Evolutionary conservation across 2,113 vertebrate genomes (phyloP), one percentile per base, ranked within the genome.

Genomic region (Burhinus oedicnemus): DNA sequence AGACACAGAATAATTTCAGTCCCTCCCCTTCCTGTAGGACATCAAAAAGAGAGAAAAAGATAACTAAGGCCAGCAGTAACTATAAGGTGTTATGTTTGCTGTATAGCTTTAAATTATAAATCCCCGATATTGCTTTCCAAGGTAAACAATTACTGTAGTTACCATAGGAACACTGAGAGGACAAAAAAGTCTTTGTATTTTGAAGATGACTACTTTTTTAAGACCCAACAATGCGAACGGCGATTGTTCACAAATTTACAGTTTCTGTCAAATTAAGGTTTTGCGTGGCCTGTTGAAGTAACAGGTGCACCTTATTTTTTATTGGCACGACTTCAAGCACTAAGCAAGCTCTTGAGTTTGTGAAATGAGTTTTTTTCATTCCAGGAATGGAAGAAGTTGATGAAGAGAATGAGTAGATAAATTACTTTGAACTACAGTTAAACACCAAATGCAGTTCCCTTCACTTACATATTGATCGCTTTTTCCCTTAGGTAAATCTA

Each of bases 101-200:
- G 8, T 18, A 44, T 19, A 18, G 42, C 40, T 85, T 91, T 72
- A 90, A 93, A 85, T 69, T 64, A 82, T 34, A 71, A 87, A 83
- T 36, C 11, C 12, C 18, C 18, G 65, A 8, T 69, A 83, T 26
- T 86, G 7, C 6, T 88, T 91, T 89, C 49, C 30, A 40, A 85
- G 17, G 69, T 87, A 96, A 92, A 94, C 78, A 97, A 70, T 90
- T 91, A 26, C 61, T 76, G 27, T 42, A 82, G 89, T 87, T 95
- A 45, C 89, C 71, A 88, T 66, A 77, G 87, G 26, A 95, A 91
- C 81, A 82, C 8, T 1, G 4, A 89, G 4, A 25, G 66, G 62
- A 74, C 49, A 81, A 94, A 92, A 61, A 83, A 38, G 12, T 54
- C 70, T 65, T 90, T 94, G 22, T 66, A 32, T 90, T 90, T 92